Evolutionary conservation across 2,888 invertebrate species (phyloP), one percentile per base, ranked within the genome.

Genomic region (Anthophora plumipes): DNA sequence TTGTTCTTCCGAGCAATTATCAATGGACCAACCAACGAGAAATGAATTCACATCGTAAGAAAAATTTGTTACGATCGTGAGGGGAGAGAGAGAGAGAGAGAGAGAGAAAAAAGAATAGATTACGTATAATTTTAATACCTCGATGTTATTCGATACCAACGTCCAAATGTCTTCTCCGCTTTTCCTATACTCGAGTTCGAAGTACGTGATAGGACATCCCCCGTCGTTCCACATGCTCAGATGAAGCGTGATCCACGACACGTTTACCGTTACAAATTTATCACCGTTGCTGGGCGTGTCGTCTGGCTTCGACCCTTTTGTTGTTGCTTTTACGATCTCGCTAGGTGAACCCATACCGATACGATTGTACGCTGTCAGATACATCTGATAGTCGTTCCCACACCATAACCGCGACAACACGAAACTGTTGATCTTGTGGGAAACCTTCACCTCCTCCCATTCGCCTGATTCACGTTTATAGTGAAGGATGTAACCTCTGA

Each of bases 401-500:
- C 98, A 98, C 96, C 97, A 97, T 55, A 98, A 94, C 93, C 97
- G 97, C 57, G 96, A 96, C 50, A 98, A 93, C 81, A 97, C 95
- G 91, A 97, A 97, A 75, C 97, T 96, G 79, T 96, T 96, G 8
- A 96, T 96, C 80, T 97, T 96, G 9, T 97, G 96, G 84, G 97
- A 96, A 70, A 98, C 96, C 92, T 97, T 97, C 78, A 97, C 94
- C 92, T 98, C 98, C 92, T 98, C 97, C 98, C 98, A 98, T 91
- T 98, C 98, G 0, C 98, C 98, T 89, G 97, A 97, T 89, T 98
- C 97, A 17, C 97, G 95, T 92, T 98, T 98, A 93, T 97, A 98
- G 94, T 98, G 98, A 82, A 98, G 97, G 7, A 97, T 97, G 93
- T 98, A 98, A 48, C 98, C 98, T 95, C 92, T 68, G 89, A 93